These are phyloP conservation scores for Drosophila prostipennis DNA, from an alignment of 2,888 invertebrate genomes.

Conservation along the genomic window DNA sequence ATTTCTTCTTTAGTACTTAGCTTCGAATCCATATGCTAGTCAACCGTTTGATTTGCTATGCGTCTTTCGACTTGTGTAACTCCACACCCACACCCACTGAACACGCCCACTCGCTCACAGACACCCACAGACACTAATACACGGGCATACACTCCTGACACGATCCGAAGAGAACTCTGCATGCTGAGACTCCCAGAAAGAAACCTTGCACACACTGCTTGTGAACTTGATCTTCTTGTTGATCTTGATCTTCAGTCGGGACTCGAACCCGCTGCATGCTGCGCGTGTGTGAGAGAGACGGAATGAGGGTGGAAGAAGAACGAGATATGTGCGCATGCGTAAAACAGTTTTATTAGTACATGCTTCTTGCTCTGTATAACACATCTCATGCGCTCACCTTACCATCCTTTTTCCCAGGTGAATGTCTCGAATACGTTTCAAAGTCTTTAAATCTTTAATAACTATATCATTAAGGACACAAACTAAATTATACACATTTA, in stretches of 20 bases:
- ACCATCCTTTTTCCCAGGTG: neutral
- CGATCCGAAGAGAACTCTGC: slow-evolving; percentile 27
- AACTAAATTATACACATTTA: no score
- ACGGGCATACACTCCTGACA: slow-evolving; percentile 22
- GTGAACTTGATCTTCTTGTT: slow-evolving; percentile 16
- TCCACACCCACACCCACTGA: slow-evolving; percentile 24
- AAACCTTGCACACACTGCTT: slow-evolving; percentile 35
- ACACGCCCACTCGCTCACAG: slow-evolving; percentile 19
- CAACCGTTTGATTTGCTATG: slow-evolving; percentile 65
- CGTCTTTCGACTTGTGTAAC: slow-evolving; percentile 55
- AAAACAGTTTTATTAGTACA: slow-evolving; percentile 3
- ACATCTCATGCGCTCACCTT: slow-evolving; percentile 7
- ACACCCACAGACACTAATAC: slow-evolving; percentile 16
- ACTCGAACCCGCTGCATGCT: slow-evolving; percentile 25
- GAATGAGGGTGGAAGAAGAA: slow-evolving; percentile 8
- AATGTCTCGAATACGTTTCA: neutral
- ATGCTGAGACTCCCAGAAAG: slow-evolving; percentile 28
- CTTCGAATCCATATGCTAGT: slow-evolving; percentile 47
- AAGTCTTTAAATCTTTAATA: neutral
- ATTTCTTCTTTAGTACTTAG: slow-evolving; percentile 47
- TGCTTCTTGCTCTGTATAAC: slow-evolving; percentile 30
- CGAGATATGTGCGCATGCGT: slow-evolving; percentile 34
- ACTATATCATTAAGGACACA: no score
- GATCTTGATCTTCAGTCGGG: slow-evolving; percentile 22
- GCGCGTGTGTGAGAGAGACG: slow-evolving; percentile 15